A percentile compares a stretch with the other conserved stretches of the same genome.
These are phyloP conservation scores for Abramis brama DNA, from an alignment of 2,113 vertebrate species.

Conservation along the genomic window DNA sequence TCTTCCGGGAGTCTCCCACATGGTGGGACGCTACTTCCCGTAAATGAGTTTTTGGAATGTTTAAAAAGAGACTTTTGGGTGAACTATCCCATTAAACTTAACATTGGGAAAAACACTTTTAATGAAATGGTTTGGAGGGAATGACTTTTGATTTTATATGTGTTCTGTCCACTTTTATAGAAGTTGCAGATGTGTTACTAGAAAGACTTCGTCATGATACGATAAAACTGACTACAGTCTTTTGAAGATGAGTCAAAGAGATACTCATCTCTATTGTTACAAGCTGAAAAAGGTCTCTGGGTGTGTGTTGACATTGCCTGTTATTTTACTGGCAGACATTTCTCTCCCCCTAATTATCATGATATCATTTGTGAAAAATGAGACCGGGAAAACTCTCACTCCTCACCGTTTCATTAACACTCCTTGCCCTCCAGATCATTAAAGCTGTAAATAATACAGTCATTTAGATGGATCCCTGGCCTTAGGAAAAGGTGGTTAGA, in stretches of 20 bases:
- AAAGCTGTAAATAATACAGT: slow-evolving; percentile 26
- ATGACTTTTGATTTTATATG: background rate
- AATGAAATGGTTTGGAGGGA: background rate
- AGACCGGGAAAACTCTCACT: slow-evolving; percentile 33
- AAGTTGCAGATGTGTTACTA: slow-evolving; percentile 4
- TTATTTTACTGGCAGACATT: slow-evolving; percentile 14
- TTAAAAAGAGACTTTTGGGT: background rate
- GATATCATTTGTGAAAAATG: slow-evolving; percentile 10
- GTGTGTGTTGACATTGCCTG: slow-evolving; percentile 20
- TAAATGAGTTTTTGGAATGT: background rate
- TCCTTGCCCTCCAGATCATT: slow-evolving; percentile 14
- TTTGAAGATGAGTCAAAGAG: slow-evolving; percentile 17
- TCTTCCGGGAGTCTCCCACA: too few relatives aligned
- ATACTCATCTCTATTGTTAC: slow-evolving; percentile 14
- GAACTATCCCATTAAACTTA: background rate
- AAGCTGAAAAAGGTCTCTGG: slow-evolving; percentile 9
- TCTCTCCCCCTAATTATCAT: slow-evolving; percentile 11
- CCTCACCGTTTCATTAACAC: slow-evolving; percentile 42
- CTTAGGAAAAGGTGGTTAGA: slow-evolving; percentile 23
- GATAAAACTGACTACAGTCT: background rate
- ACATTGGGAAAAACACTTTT: background rate
- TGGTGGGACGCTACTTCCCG: too few relatives aligned
- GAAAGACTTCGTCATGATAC: background rate
- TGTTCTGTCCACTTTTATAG: background rate
- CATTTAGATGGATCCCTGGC: slow-evolving; percentile 22